Evolutionary conservation across 2,797 vertebrate genomes (phyloP).

Genomic region (Poeciliopsis paucimaculata): DNA sequence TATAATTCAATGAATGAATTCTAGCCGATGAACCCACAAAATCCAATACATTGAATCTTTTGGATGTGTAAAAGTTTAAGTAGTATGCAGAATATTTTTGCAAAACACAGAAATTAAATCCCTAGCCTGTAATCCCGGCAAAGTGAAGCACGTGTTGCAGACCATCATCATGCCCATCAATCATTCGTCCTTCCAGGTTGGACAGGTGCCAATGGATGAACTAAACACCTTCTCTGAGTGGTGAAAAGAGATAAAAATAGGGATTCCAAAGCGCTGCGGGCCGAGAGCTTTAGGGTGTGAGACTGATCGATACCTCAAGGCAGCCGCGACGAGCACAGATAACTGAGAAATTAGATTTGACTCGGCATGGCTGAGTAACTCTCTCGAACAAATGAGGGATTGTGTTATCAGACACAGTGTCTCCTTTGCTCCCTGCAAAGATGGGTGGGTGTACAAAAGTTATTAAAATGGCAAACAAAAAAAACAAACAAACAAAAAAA

Average conservation of each 20-base stretch:
- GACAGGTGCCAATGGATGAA: constrained; percentile 34
- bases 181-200: constrained; percentile 56
- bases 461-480: background rate
- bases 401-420: constrained; percentile 13
- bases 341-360: constrained; percentile 64
- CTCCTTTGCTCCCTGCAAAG: constrained; percentile 16
- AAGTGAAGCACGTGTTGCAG: constrained; percentile 31
- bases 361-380: constrained; percentile 42
- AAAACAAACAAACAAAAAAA: background rate
- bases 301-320: constrained; percentile 59
- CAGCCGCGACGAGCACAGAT: constrained; percentile 35
- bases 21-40: background rate
- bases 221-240: constrained; percentile 12
- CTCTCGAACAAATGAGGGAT: constrained; percentile 33
- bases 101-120: constrained; percentile 13
- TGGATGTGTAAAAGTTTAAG: background rate
- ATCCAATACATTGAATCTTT: background rate
- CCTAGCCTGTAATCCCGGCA: constrained; percentile 20
- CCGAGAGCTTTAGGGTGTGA: constrained; percentile 49
- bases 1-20: too few species aligned
- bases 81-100: background rate
- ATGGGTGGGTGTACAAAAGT: constrained; percentile 8
- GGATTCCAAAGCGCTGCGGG: constrained; percentile 36
- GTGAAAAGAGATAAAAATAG: constrained; percentile 48
- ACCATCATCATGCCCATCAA: constrained; percentile 42